Percentiles rank a stretch among this genome's conserved stretches.
Evolutionary conservation across 2,797 vertebrate species (phyloP).

Genomic region (Poecile montanus): DNA sequence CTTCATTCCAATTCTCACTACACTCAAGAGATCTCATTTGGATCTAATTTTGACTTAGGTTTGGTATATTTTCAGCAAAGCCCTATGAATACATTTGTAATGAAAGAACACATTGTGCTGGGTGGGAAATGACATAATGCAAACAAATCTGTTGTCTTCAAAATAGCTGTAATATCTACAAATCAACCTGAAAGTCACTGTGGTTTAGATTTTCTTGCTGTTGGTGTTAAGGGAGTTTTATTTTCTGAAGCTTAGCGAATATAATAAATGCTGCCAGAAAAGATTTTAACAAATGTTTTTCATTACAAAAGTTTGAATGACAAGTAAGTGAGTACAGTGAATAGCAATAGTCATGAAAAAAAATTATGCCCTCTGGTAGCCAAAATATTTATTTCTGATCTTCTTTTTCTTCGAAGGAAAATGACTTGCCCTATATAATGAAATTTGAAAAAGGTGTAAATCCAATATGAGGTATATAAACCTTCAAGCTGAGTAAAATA

Average conservation of each 20-base stretch:
- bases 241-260: constrained; percentile 7
- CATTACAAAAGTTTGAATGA: constrained; percentile 25
- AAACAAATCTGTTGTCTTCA: constrained; percentile 49
- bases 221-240: background rate
- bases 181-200: background rate
- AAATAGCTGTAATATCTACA: constrained; percentile 1
- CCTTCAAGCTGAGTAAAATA: background rate
- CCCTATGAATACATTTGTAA: background rate
- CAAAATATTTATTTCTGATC: background rate
- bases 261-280: constrained; percentile 13
- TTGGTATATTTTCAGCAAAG: constrained; percentile 2
- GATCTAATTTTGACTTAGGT: constrained; percentile 31
- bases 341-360: background rate
- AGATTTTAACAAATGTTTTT: constrained; percentile 20
- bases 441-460: background rate
- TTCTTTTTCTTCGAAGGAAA: background rate
- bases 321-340: background rate
- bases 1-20: constrained; percentile 12
- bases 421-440: background rate
- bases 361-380: background rate
- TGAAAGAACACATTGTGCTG: background rate
- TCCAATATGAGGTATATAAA: background rate
- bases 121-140: constrained; percentile 45
- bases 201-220: background rate
- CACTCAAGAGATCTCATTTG: constrained; percentile 45